Evolutionary conservation across 2,888 invertebrate species (phyloP).

Genomic region (Cantharis lateralis): DNA sequence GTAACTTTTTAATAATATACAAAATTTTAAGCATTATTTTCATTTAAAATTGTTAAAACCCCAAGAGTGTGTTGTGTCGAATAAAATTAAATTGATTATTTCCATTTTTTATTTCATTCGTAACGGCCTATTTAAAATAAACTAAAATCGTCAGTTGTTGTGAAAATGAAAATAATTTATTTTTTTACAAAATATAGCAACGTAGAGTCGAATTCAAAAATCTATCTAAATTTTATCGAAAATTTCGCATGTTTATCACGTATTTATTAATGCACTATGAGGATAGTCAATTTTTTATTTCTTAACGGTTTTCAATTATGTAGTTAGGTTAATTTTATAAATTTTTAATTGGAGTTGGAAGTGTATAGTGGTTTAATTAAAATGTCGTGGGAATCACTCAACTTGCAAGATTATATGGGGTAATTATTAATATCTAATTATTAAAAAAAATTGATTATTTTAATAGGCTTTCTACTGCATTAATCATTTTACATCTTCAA

Average conservation of each 20-base stretch:
- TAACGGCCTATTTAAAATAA: constrained; percentile 1
- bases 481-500: neutral
- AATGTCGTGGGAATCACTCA: constrained; percentile 88
- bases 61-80: neutral
- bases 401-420: constrained; percentile 82
- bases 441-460: neutral
- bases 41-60: neutral
- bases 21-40: neutral
- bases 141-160: neutral
- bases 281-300: constrained; percentile 8
- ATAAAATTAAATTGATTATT: neutral
- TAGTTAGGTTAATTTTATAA: neutral
- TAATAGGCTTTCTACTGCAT: neutral
- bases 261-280: constrained; percentile 16
- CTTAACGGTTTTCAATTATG: neutral
- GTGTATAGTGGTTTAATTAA: constrained; percentile 39
- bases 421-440: constrained; percentile 48
- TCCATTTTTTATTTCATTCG: neutral
- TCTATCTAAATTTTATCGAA: neutral
- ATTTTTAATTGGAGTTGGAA: neutral
- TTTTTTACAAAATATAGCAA: neutral
- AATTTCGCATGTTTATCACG: constrained; percentile 6
- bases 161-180: neutral
- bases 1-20: constrained; percentile 10
- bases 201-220: neutral